Percentiles rank a stretch among this genome's conserved stretches.
Evolutionary conservation across 23 tunicate species (phyloP).

Genomic region (Ciona savignyi): DNA sequence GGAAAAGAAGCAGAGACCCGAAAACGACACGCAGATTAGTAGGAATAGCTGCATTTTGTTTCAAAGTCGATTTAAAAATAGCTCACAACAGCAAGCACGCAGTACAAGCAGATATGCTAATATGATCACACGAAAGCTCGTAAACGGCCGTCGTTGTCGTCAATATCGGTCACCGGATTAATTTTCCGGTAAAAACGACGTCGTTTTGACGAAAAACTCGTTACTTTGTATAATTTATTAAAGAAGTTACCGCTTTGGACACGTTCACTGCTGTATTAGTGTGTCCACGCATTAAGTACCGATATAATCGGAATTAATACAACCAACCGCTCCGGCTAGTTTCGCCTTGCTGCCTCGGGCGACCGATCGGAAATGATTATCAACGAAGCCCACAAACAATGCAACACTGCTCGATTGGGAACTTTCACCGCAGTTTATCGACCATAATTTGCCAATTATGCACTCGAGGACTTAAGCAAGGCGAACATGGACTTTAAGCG

Average conservation of each 20-base stretch:
- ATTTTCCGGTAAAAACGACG: not conserved
- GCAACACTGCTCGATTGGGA: not conserved
- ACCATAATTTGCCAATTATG: not conserved
- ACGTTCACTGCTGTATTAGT: not conserved
- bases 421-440: not conserved
- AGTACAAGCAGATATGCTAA: no score
- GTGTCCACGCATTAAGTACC: not conserved
- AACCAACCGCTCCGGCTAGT: not conserved
- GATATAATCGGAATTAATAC: not conserved
- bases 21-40: no score
- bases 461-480: not conserved
- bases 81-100: no score
- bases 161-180: not conserved
- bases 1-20: no score
- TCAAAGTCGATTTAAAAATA: no score
- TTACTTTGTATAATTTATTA: no score
- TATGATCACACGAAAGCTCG: not conserved
- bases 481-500: not conserved
- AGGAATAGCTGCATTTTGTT: no score
- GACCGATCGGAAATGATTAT: not conserved
- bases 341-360: not conserved
- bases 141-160: not conserved
- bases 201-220: no score
- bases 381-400: not conserved
- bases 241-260: not conserved